phyloP scores from a whole-genome alignment of 2,888 invertebrate genomes.

The Gandaritis pyraliata region DNA sequence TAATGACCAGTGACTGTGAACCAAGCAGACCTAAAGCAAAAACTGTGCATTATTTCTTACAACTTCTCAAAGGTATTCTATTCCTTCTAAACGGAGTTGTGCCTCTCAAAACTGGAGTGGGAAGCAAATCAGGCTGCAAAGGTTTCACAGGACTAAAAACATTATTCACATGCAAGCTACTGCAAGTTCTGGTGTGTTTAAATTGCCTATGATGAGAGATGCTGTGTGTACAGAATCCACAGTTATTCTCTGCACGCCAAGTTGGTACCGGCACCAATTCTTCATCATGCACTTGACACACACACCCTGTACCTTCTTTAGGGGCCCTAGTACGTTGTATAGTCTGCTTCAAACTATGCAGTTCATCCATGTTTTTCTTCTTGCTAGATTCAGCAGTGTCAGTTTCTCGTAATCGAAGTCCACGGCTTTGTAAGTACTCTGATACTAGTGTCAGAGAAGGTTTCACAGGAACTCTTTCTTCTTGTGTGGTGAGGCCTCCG shows the following conservation, averaged over 20 bases:
- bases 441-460: constrained; percentile 70
- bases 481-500: constrained; percentile 52
- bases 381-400: constrained; percentile 47
- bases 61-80: constrained; percentile 49
- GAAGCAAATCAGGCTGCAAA: constrained; percentile 42
- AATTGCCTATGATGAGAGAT: constrained; percentile 34
- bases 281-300: constrained; percentile 71
- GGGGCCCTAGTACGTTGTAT: constrained; percentile 64
- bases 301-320: constrained; percentile 66
- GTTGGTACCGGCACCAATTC: constrained; percentile 69
- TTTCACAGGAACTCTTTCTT: constrained; percentile 50
- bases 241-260: constrained; percentile 64
- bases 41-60: constrained; percentile 46
- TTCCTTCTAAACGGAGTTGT: constrained; percentile 56
- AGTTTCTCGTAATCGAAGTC: constrained; percentile 65
- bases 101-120: constrained; percentile 53
- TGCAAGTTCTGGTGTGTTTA: constrained; percentile 16
- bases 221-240: constrained; percentile 50
- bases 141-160: constrained; percentile 53
- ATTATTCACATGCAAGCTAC: constrained; percentile 43
- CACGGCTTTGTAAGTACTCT: constrained; percentile 72
- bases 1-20: constrained; percentile 29
- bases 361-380: constrained; percentile 61
- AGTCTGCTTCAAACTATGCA: constrained; percentile 69
- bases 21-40: constrained; percentile 30